Evolutionary conservation across 2,888 invertebrate genomes (phyloP).

Genomic region (Lypha dubia): DNA sequence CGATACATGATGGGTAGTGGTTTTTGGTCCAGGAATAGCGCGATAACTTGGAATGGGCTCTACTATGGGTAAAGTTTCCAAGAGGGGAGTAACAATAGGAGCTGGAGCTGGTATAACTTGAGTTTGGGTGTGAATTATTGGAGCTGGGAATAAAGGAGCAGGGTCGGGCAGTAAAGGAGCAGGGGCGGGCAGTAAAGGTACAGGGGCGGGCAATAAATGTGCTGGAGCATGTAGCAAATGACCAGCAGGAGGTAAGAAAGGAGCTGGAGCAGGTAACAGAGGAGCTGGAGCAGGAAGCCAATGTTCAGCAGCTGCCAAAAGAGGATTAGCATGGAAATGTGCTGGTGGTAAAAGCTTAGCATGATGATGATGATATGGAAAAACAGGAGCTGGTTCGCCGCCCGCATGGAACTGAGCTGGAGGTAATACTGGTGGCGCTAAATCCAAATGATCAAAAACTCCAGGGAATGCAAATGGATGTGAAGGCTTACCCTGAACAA

Average conservation of each 20-base stretch:
- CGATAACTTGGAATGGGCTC: conserved; percentile 77
- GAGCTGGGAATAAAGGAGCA: conserved; percentile 45
- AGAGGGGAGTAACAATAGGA: conserved; percentile 72
- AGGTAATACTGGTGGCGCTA: conserved; percentile 74
- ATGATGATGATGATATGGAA: conserved; percentile 57
- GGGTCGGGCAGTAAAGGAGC: conserved; percentile 72
- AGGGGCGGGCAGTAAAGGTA: conserved; percentile 73
- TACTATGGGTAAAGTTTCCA: conserved; percentile 77
- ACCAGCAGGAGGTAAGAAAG: conserved; percentile 71
- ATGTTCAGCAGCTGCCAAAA: conserved; percentile 66
- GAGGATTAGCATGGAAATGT: conserved; percentile 51
- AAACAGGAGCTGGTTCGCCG: conserved; percentile 22
- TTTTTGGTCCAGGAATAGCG: conserved; percentile 80
- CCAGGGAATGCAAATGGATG: conserved; percentile 75
- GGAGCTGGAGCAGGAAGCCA: conserved; percentile 66
- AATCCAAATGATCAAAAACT: conserved; percentile 76
- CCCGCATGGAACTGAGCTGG: conserved; percentile 70
- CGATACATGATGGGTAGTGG: conserved; percentile 80
- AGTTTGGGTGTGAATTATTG: conserved; percentile 50
- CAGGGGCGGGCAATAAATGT: conserved; percentile 69
- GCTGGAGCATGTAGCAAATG: conserved; percentile 72
- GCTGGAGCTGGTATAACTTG: conserved; percentile 59
- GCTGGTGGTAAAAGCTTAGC: conserved; percentile 59
- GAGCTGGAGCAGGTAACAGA: conserved; percentile 66
- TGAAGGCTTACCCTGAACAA: conserved; percentile 76